phyloP scores from a whole-genome alignment of 2,797 vertebrate genomes.

The Peromyscus nudipes region DNA sequence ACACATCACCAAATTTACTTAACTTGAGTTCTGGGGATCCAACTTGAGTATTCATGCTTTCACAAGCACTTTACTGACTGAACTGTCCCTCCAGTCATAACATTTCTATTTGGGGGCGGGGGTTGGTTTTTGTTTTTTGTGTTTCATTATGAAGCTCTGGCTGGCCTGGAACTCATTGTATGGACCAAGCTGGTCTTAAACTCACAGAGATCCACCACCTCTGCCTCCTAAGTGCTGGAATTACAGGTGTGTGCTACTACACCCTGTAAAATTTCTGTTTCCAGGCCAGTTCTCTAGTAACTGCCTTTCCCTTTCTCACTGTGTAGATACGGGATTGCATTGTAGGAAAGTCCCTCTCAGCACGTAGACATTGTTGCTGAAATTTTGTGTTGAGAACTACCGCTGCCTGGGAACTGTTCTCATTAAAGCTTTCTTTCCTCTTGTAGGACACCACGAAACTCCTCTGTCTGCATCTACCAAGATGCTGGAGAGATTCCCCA shows the following conservation, averaged over 20 bases:
- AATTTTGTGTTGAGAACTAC: not conserved
- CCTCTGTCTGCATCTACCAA: conserved; percentile 96
- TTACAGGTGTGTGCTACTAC: too few relatives aligned
- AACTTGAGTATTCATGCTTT: not conserved
- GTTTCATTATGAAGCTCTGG: not conserved
- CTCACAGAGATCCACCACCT: not conserved
- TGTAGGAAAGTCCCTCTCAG: not conserved
- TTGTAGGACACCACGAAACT: conserved; percentile 96
- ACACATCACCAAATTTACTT: not conserved
- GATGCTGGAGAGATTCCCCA: conserved; percentile 96
- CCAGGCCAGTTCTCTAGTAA: not conserved
- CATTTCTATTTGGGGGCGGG: not conserved
- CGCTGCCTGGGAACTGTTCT: not conserved
- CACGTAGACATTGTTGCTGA: not conserved
- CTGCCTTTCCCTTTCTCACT: not conserved
- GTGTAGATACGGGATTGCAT: not conserved
- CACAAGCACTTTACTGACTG: not conserved
- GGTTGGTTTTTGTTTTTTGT: not conserved
- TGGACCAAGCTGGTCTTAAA: not conserved
- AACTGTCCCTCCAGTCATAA: not conserved
- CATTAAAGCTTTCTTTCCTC: conserved; percentile 73
- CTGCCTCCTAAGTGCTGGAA: not conserved
- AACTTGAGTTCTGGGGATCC: not conserved
- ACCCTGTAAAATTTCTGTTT: not conserved
- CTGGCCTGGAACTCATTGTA: not conserved